These are phyloP conservation scores for Meloidogyne hapla DNA, from an alignment of 1,140 invertebrate species.

Conservation along the genomic window DNA sequence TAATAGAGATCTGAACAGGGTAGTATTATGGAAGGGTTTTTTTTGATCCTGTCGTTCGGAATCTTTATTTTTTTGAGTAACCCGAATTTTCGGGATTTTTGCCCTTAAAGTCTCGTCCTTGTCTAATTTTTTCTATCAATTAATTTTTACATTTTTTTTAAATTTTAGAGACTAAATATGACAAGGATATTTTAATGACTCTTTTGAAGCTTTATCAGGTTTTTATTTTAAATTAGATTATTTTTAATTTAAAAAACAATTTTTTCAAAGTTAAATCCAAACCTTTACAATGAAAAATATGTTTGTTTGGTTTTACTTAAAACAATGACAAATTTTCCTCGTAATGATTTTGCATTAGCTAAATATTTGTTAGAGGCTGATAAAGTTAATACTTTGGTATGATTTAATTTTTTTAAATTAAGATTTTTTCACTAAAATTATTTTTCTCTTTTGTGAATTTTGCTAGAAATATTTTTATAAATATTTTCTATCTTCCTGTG, in stretches of 20 bases:
- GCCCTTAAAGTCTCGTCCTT: too few species aligned
- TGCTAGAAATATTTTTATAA: too few species aligned
- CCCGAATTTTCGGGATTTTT: too few species aligned
- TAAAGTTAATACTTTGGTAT: slow-evolving; percentile 48
- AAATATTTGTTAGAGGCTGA: slow-evolving; percentile 61
- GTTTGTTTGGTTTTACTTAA: slow-evolving; percentile 57
- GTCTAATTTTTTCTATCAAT: not conserved
- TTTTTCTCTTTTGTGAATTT: not conserved
- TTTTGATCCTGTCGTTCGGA: too few species aligned
- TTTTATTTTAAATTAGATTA: slow-evolving; percentile 8
- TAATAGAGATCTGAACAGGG: too few species aligned
- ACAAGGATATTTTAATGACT: slow-evolving; percentile 62
- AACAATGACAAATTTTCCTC: slow-evolving; percentile 61
- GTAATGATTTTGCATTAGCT: slow-evolving; percentile 59
- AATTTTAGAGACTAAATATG: slow-evolving; percentile 57
- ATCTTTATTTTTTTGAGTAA: too few species aligned
- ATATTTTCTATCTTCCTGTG: not conserved
- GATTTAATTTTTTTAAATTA: too few species aligned
- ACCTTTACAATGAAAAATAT: slow-evolving; percentile 53
- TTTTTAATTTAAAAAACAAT: slow-evolving; percentile 7
- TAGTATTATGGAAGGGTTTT: too few species aligned
- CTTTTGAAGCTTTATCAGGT: slow-evolving; percentile 60
- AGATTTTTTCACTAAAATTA: not conserved
- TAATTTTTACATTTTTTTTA: not conserved
- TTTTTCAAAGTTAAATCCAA: slow-evolving; percentile 42